Evolutionary conservation across 2,888 invertebrate genomes (phyloP).

Genomic region (Lasioglossum leucozonium): DNA sequence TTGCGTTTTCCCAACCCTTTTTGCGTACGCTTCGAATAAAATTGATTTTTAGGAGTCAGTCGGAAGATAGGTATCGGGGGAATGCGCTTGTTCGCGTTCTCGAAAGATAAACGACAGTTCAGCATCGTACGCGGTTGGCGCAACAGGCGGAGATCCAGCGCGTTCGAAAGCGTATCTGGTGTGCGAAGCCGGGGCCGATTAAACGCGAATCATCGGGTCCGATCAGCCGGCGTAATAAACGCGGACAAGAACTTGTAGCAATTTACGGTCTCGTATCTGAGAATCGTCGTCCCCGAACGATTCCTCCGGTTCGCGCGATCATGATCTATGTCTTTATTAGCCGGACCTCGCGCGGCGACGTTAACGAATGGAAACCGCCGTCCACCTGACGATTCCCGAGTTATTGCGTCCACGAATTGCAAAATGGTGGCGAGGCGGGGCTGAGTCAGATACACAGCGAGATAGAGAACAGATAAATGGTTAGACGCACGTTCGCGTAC

Average conservation of each 20-base stretch:
- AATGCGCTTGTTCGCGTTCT: not conserved
- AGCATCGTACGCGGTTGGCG: conserved; percentile 8
- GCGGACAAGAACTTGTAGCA: conserved; percentile 46
- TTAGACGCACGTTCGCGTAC: not conserved
- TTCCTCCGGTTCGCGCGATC: conserved; percentile 40
- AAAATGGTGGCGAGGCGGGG: not conserved
- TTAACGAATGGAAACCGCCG: conserved; percentile 55
- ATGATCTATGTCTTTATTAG: conserved; percentile 69
- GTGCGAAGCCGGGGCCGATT: conserved; percentile 33
- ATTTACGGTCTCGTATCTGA: conserved; percentile 59
- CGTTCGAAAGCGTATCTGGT: conserved; percentile 27
- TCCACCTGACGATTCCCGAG: conserved; percentile 35
- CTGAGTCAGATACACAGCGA: not conserved
- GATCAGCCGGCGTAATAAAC: conserved; percentile 31
- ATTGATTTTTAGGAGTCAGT: not conserved
- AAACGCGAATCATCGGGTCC: conserved; percentile 47
- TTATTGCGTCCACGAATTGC: conserved; percentile 17
- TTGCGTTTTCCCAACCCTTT: not conserved
- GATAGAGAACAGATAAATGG: not conserved
- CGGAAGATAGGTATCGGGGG: not conserved
- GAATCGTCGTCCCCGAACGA: conserved; percentile 42
- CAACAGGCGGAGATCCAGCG: not conserved
- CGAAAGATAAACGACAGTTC: conserved; percentile 42
- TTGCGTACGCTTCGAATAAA: not conserved
- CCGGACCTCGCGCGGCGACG: conserved; percentile 31